phyloP scores from a whole-genome alignment of 1,140 invertebrate genomes.

The Aleiodes sp. region DNA sequence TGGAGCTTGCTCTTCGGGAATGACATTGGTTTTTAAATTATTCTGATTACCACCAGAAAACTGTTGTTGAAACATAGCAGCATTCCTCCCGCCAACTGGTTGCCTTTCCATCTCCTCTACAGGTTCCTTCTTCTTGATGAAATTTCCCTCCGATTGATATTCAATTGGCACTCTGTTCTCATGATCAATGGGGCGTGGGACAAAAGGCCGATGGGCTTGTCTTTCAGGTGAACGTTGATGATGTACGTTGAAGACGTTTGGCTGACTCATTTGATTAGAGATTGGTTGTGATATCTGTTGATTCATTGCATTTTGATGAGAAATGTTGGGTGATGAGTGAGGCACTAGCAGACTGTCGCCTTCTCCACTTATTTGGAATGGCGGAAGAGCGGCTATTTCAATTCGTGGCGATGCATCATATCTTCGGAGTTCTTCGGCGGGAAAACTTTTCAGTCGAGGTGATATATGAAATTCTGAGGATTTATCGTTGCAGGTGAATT shows the following conservation, averaged over 20 bases:
- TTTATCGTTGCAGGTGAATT: slow-evolving; percentile 38
- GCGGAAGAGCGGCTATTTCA: not conserved
- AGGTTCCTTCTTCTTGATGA: not conserved
- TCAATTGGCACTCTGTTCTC: not conserved
- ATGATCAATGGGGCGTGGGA: slow-evolving; percentile 15
- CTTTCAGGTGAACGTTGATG: slow-evolving; percentile 3
- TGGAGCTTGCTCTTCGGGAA: not conserved
- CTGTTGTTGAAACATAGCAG: slow-evolving; percentile 16
- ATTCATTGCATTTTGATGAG: slow-evolving; percentile 23
- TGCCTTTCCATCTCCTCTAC: slow-evolving; percentile 31
- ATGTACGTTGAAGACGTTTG: not conserved
- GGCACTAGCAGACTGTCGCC: slow-evolving; percentile 22
- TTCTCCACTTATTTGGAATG: slow-evolving; percentile 18
- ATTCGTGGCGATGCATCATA: slow-evolving; percentile 7
- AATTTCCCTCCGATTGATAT: not conserved
- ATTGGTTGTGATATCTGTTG: slow-evolving; percentile 21
- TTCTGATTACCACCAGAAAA: not conserved
- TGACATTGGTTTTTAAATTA: not conserved
- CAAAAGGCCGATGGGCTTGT: slow-evolving; percentile 42
- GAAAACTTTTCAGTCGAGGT: slow-evolving; percentile 49
- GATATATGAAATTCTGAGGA: slow-evolving; percentile 33
- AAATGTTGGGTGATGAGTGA: not conserved
- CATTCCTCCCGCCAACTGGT: slow-evolving; percentile 37
- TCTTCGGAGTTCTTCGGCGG: slow-evolving; percentile 45
- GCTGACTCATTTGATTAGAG: not conserved